Evolutionary conservation across 2,797 vertebrate genomes (phyloP), one percentile per base, ranked within the genome.

Genomic region (Hemibagrus guttatus): DNA sequence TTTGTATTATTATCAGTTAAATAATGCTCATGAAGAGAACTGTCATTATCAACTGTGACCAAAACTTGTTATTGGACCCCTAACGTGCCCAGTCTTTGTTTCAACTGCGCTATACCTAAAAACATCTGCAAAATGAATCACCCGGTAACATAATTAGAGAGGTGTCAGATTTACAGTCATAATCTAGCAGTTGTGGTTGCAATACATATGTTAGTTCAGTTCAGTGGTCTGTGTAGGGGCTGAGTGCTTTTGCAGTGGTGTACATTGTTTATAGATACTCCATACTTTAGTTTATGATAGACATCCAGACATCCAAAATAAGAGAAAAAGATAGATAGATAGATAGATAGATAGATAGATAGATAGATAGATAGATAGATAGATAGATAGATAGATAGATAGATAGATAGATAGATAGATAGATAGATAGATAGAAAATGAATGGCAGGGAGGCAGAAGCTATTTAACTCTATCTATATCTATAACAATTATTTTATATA

Each of bases 71-170:
- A 84, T 61, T 28, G 35, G 23, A 61, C 61, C 58, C 3, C 72
- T 11, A 85, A 85, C 23, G 28, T 12, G 28, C 19, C 13, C 54
- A 21, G 42, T 6, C 8, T 31, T 21, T 26, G 19, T 21, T 28
- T 63, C 58, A 54, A 17, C n/a, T 1, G 0, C 52, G 56, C 2
- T 58, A 58, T 42, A 6, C 12, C 21, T 42, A 80, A 11, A 80
- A 68, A 69, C 76, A 85, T 80, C 35, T 80, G 84, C 35, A 28
- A 59, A 85, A 80, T 59, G 35, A 80, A 69, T 76, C 5, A 85
- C 46, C 16, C 61, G 6, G 61, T 66, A 28, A 66, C 13, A 7
- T 66, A 78, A 56, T 35, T 52, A 21, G 58, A 84, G n/a, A 64
- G 28, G 12, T 26, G 31, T 39, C 26, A 79, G 8, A 7, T 66